Evolutionary conservation across 1,140 invertebrate species (phyloP).

Genomic region (Trachymyrmex septentrionalis): DNA sequence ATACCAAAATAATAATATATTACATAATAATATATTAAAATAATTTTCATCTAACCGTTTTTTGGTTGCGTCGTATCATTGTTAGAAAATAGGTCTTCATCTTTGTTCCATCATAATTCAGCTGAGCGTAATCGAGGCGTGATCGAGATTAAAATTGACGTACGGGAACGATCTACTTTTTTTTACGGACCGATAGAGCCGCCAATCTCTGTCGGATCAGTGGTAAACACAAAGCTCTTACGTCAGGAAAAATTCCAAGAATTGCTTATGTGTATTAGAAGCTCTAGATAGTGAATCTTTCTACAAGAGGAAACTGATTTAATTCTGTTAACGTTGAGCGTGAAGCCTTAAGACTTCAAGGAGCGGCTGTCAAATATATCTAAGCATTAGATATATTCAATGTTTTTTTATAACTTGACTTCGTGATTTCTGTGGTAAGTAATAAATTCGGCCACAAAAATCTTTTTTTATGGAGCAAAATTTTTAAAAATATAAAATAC

Average conservation of each 20-base stretch:
- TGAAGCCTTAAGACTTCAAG: not conserved
- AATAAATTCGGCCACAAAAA: not conserved
- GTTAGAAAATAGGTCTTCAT: constrained; percentile 48
- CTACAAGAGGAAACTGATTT: not conserved
- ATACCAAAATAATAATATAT: not conserved
- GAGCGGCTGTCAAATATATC: not conserved
- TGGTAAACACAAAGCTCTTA: constrained; percentile 37
- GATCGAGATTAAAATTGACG: constrained; percentile 63
- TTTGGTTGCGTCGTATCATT: not conserved
- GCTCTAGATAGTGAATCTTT: constrained; percentile 11
- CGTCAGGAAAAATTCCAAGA: constrained; percentile 46
- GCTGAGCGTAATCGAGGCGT: constrained; percentile 33
- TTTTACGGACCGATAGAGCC: constrained; percentile 5
- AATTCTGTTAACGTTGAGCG: constrained; percentile 21
- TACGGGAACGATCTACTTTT: constrained; percentile 32
- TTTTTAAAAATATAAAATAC: not conserved
- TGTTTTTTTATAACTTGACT: constrained; percentile 45
- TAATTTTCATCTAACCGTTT: not conserved
- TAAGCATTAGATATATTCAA: constrained; percentile 72
- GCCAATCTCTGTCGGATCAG: constrained; percentile 47
- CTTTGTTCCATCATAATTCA: constrained; percentile 24
- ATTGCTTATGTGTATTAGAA: constrained; percentile 14
- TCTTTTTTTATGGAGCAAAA: not conserved
- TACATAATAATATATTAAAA: not conserved
- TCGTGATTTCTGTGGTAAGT: not conserved